Evolutionary conservation across 2,797 vertebrate genomes (phyloP).

Genomic region (Myotis planiceps): DNA sequence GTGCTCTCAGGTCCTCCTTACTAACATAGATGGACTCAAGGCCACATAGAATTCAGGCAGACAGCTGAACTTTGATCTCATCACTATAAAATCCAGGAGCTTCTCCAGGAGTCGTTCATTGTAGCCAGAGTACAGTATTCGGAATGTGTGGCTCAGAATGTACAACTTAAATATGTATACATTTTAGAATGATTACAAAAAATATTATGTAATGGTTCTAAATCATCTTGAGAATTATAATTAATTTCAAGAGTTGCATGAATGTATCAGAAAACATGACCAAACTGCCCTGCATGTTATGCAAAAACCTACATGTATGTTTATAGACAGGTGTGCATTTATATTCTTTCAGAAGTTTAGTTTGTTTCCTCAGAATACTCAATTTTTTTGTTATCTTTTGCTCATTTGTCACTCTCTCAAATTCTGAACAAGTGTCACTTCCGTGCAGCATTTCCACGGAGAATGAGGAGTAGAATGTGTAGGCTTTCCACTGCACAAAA

Average conservation of each 20-base stretch:
- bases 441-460: conserved; percentile 83
- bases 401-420: conserved; percentile 75
- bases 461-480: conserved; percentile 84
- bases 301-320: not conserved
- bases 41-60: not conserved
- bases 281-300: not conserved
- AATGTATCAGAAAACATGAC: not conserved
- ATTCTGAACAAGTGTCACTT: conserved; percentile 86
- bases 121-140: not conserved
- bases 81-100: not conserved
- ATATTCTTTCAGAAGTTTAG: conserved; percentile 59
- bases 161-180: not conserved
- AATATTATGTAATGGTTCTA: not conserved
- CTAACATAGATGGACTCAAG: conserved; percentile 11
- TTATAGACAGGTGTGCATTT: conserved; percentile 17
- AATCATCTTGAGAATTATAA: not conserved
- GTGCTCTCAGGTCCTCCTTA: conserved; percentile 56
- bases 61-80: conserved; percentile 59
- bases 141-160: not conserved
- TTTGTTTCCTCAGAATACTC: conserved; percentile 43
- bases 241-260: not conserved
- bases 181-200: not conserved
- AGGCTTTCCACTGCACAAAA: conserved; percentile 86
- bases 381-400: conserved; percentile 35
- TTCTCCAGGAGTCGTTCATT: not conserved